Conservation (phyloP, 2,113 vertebrate genomes). For the Axis porcinus region DNA sequence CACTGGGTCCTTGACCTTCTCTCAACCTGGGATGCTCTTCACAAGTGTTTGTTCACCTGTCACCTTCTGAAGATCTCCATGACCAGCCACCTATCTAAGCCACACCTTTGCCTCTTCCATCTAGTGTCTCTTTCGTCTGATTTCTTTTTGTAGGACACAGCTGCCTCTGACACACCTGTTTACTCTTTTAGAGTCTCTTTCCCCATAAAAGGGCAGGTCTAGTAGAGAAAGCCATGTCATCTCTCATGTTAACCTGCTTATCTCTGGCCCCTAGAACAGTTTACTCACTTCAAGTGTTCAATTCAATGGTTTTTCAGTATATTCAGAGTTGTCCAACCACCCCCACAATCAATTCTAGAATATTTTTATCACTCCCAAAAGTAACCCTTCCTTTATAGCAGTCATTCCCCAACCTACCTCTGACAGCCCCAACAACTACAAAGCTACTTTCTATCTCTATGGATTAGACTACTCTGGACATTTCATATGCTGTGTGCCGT, state of each 20-base stretch:
- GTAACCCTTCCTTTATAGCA: not conserved
- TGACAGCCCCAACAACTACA: not conserved
- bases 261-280: not conserved
- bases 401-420: not conserved
- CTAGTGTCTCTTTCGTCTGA: not conserved
- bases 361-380: not conserved
- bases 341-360: not conserved
- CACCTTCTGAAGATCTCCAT: not conserved
- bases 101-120: not conserved
- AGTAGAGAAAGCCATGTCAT: not conserved
- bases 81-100: not conserved
- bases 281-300: not conserved
- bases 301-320: not conserved
- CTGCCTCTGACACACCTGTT: not conserved
- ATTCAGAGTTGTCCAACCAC: not conserved
- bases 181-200: not conserved
- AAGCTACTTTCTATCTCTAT: not conserved
- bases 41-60: not conserved
- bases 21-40: not conserved
- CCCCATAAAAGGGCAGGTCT: not conserved
- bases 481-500: not conserved
- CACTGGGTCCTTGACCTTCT: not conserved
- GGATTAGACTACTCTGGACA: not conserved
- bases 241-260: not conserved
- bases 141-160: not conserved